Percentiles rank a stretch among this genome's conserved stretches.
Conservation (phyloP, 1,140 invertebrate species). For the Stegodyphus mimosarum region DNA sequence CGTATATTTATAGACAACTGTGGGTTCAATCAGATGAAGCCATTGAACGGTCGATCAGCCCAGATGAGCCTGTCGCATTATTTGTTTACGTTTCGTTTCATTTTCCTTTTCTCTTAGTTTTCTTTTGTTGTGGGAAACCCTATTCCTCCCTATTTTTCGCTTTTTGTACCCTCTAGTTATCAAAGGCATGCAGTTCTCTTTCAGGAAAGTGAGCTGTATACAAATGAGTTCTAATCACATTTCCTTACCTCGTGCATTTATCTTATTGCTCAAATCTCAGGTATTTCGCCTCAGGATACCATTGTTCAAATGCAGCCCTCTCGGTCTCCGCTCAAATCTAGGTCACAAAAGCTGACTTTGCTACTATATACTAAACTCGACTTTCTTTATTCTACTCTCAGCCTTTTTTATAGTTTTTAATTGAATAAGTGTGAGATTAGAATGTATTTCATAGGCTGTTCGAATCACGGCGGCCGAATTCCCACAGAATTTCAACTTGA, state of each 20-base stretch:
- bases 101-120: neutral
- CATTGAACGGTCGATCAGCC: too few species aligned
- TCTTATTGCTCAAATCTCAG: slow-evolving; percentile 29
- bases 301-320: slow-evolving; percentile 20
- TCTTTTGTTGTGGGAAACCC: neutral
- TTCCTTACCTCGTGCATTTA: neutral
- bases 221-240: slow-evolving; percentile 8
- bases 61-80: neutral
- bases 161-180: neutral
- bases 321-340: neutral
- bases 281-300: slow-evolving; percentile 19
- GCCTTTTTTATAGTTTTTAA: neutral
- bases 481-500: neutral
- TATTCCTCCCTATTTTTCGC: neutral
- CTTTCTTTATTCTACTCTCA: neutral
- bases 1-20: too few species aligned
- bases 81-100: neutral
- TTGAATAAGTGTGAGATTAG: slow-evolving; percentile 7
- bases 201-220: slow-evolving; percentile 16
- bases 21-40: too few species aligned
- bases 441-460: neutral
- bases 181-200: neutral
- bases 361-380: slow-evolving; percentile 13
- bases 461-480: neutral
- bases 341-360: slow-evolving; percentile 30